A percentile compares a stretch with the other conserved stretches of the same genome.
Evolutionary conservation across 2,113 vertebrate species (phyloP).

Genomic region (Solea senegalensis): DNA sequence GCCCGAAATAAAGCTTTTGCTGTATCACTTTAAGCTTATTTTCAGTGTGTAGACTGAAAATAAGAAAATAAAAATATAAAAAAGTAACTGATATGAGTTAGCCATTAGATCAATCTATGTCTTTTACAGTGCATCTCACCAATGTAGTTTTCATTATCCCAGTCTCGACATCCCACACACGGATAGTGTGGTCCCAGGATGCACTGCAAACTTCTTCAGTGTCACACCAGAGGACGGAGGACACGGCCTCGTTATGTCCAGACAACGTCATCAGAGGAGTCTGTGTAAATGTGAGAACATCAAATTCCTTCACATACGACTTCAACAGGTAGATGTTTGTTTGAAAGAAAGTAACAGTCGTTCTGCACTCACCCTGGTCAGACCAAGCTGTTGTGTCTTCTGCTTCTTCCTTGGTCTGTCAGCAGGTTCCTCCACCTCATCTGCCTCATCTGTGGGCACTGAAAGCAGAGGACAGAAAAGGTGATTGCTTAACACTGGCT

Average conservation of each 20-base stretch:
- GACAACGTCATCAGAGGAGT: conserved; percentile 94
- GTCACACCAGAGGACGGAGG: conserved; percentile 93
- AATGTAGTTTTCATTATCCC: conserved; percentile 88
- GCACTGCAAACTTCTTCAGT: conserved; percentile 93
- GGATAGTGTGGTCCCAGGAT: conserved; percentile 97
- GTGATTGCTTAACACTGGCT: background rate
- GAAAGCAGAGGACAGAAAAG: background rate
- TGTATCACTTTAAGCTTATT: too few relatives aligned
- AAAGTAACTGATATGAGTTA: too few relatives aligned
- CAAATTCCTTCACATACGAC: background rate
- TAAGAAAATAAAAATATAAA: too few relatives aligned
- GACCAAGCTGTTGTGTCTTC: conserved; percentile 93
- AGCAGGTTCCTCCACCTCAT: conserved; percentile 86
- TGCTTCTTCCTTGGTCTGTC: conserved; percentile 95
- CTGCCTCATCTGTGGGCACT: conserved; percentile 95
- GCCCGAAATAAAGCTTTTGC: too few relatives aligned
- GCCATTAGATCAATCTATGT: background rate
- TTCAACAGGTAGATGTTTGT: background rate
- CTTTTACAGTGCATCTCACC: conserved; percentile 75
- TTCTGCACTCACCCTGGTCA: conserved; percentile 85
- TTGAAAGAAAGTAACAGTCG: background rate
- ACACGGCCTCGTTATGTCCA: conserved; percentile 93
- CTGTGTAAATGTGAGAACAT: conserved; percentile 61
- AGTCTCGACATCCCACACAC: conserved; percentile 92
- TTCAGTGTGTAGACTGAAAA: too few relatives aligned